Base-by-base conservation (phyloP, 1,140 invertebrate species). In the Drosophila sp. region DNA sequence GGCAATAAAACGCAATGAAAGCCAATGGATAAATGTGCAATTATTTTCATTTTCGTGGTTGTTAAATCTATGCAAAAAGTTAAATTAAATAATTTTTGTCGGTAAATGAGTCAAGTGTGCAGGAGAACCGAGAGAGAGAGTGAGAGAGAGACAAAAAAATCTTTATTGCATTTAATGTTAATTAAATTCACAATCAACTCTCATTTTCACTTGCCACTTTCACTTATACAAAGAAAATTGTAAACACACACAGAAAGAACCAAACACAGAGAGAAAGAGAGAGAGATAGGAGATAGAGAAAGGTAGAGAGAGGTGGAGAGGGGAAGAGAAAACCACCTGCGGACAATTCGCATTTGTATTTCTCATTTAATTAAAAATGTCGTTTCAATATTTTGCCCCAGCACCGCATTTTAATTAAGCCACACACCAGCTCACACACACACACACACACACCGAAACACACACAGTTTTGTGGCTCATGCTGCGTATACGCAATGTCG, bases 341-440 rank as follows among this genome's bases (percentile, higher is more conserved):
- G 54, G 69, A 38, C 23, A 65, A 55, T 56, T 70, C 33, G 17
- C 56, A 50, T 72, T 85, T 70, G 62, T 64, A 67, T 66, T 66
- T 66, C 40, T 73, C 38, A 75, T 60, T 73, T 82, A 82, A 79
- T 87, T 82, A 69, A 86, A 85, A 87, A 60, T 63, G 47, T 55
- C 55, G 38, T 71, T 70, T 68, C 54, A 67, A 70, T 75, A 78
- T 60, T 63, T 70, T 67, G 30, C 56, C 30, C 44, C 58, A 63
- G 32, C 55, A 58, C 54, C 60, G 32, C 68, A 50, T 82, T 87
- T 89, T 87, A 86, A 86, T 86, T 86, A 87, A 87, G 83, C 70
- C 57, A 86, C 79, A 82, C 75, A 57, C 33, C 35, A 10, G 17
- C 64, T 35, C 33, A 47, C 41, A 6, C 4, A 23, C 40, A 44